Evolutionary conservation across 35 echinoderm and acorn worm genomes (phyloP).

Genomic region (Anneissia japonica): DNA sequence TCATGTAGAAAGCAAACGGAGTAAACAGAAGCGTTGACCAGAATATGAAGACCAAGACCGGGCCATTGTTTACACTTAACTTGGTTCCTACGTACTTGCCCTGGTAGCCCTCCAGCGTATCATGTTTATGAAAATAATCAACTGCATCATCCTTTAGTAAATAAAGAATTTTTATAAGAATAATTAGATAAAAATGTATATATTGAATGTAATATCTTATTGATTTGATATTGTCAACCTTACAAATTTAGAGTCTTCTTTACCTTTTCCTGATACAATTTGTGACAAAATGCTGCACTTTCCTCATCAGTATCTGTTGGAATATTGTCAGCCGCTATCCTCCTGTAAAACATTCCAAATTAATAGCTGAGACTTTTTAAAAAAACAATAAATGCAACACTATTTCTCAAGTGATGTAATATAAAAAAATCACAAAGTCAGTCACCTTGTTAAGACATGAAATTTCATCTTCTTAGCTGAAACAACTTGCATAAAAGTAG

Average conservation of each 20-base stretch:
- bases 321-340: background rate
- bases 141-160: background rate
- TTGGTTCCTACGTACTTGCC: background rate
- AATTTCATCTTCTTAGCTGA: background rate
- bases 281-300: background rate
- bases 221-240: too few relatives aligned
- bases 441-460: background rate
- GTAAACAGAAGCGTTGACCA: background rate
- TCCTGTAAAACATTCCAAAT: background rate
- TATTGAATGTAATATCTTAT: too few relatives aligned
- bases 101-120: background rate
- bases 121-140: background rate
- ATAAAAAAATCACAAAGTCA: too few relatives aligned
- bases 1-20: background rate
- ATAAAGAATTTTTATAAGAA: too few relatives aligned
- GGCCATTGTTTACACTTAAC: background rate
- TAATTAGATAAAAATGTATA: too few relatives aligned
- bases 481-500: background rate
- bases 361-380: too few relatives aligned
- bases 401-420: too few relatives aligned
- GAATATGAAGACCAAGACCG: background rate
- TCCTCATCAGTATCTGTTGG: background rate
- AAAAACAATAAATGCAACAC: too few relatives aligned
- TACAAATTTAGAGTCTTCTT: too few relatives aligned
- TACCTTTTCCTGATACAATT: background rate